These are phyloP conservation scores for Bacillus rossius DNA, from an alignment of 1,140 invertebrate species.

Conservation along the genomic window DNA sequence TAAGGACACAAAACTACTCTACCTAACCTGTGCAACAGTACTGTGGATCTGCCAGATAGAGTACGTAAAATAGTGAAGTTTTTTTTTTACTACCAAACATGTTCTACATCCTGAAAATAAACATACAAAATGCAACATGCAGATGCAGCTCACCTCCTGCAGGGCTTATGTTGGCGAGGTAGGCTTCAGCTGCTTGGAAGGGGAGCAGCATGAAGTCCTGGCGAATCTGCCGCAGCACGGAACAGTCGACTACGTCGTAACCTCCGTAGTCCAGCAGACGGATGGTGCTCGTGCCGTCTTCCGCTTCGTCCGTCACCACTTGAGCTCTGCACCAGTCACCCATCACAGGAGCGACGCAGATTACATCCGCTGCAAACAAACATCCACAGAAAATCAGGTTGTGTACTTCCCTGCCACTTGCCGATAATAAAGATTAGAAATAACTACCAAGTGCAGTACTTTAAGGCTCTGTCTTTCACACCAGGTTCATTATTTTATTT, in stretches of 20 bases:
- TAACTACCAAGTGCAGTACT: no score
- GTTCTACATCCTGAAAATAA: no score
- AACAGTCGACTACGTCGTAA: slow-evolving; percentile 69
- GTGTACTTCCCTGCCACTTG: no score
- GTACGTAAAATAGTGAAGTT: no score
- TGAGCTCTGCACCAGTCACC: slow-evolving; percentile 86
- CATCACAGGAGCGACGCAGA: slow-evolving; percentile 79
- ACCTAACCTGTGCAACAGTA: no score
- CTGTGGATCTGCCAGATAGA: no score
- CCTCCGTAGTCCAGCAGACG: slow-evolving; percentile 94
- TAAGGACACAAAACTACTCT: no score
- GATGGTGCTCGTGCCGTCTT: slow-evolving; percentile 66
- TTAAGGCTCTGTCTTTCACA: no score
- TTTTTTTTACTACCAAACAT: no score
- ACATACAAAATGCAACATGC: no score
- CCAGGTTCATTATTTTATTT: no score
- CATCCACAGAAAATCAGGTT: slow-evolving; percentile 16
- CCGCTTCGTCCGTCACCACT: slow-evolving; percentile 64
- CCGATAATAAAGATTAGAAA: no score
- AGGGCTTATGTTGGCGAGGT: slow-evolving; percentile 82
- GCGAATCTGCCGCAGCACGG: slow-evolving; percentile 78
- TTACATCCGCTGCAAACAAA: slow-evolving; percentile 62
- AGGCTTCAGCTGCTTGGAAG: slow-evolving; percentile 94
- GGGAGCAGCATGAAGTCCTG: slow-evolving; percentile 89
- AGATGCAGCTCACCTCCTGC: slow-evolving; percentile 38